phyloP scores from a whole-genome alignment of 2,797 vertebrate species.

The Otus scops region DNA sequence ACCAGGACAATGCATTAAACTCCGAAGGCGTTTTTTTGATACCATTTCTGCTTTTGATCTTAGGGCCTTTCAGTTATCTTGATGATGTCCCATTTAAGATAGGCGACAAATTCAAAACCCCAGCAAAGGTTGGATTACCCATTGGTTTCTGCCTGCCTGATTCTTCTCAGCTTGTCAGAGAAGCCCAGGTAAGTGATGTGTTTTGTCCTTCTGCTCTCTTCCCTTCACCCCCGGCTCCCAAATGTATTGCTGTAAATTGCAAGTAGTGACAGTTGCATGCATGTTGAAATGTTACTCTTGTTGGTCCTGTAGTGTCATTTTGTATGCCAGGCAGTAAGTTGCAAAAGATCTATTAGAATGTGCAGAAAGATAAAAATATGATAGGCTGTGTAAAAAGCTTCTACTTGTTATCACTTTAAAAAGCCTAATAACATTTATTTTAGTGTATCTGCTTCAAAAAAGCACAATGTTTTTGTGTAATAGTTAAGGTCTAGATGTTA shows the following conservation, averaged over 20 bases:
- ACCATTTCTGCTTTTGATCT: conserved; percentile 52
- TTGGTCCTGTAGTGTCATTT: background rate
- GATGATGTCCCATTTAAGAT: conserved; percentile 98
- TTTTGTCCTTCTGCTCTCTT: background rate
- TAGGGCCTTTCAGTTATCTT: conserved; percentile 95
- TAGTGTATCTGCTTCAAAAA: background rate
- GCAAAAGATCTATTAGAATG: background rate
- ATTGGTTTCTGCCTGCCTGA: conserved; percentile 91
- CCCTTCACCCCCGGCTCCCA: background rate
- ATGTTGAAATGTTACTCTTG: background rate
- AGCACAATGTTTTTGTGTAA: background rate
- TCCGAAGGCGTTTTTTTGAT: background rate
- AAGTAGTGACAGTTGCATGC: background rate
- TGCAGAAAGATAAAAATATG: background rate
- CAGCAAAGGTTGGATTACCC: conserved; percentile 93
- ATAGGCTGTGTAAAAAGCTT: background rate
- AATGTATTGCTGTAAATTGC: background rate
- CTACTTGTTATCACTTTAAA: background rate
- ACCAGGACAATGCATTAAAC: background rate
- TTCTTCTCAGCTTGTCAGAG: conserved; percentile 80
- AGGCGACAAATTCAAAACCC: conserved; percentile 93
- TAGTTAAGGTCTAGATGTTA: background rate
- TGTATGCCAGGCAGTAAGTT: background rate
- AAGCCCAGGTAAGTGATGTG: conserved; percentile 82
- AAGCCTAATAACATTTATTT: background rate